Conservation (phyloP, 2,888 invertebrate genomes). For the Augochlorella aurata region DNA sequence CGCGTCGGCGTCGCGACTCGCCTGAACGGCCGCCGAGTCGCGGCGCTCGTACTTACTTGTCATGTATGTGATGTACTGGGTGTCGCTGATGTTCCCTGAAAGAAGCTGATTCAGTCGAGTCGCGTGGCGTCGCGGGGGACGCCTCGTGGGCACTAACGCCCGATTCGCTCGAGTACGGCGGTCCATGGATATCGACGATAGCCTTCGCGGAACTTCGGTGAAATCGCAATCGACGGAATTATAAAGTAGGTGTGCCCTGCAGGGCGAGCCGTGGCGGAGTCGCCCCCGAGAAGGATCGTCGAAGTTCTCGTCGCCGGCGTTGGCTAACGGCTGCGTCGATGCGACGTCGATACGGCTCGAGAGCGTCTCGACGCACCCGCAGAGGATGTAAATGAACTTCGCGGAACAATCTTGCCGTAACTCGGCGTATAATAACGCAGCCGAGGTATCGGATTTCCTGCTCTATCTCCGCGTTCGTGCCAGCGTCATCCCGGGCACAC, state of each 20-base stretch:
- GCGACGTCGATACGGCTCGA: background rate
- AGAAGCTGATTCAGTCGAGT: slow-evolving; percentile 77
- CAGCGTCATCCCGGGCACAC: background rate
- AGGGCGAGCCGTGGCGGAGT: too few relatives aligned
- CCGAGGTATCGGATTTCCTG: slow-evolving; percentile 57
- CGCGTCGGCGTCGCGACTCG: background rate
- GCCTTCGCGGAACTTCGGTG: too few relatives aligned
- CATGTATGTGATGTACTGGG: slow-evolving; percentile 81
- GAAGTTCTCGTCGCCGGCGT: background rate
- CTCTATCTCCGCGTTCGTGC: slow-evolving; percentile 60
- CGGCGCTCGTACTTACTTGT: slow-evolving; percentile 78
- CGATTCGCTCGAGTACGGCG: slow-evolving; percentile 44
- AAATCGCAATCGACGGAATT: too few relatives aligned
- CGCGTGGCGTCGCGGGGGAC: slow-evolving; percentile 46
- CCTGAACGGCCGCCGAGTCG: background rate
- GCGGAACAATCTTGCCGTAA: slow-evolving; percentile 65
- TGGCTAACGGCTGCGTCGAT: slow-evolving; percentile 1
- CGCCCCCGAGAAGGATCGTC: background rate
- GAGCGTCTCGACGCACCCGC: slow-evolving; percentile 17
- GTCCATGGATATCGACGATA: background rate
- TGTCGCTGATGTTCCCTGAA: slow-evolving; percentile 81
- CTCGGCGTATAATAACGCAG: slow-evolving; percentile 67
- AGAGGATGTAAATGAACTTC: slow-evolving; percentile 65
- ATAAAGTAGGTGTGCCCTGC: background rate
- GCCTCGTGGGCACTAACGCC: slow-evolving; percentile 38